Evolutionary conservation across 2,797 vertebrate genomes (phyloP).

Genomic region (Poeciliopsis presidionis): DNA sequence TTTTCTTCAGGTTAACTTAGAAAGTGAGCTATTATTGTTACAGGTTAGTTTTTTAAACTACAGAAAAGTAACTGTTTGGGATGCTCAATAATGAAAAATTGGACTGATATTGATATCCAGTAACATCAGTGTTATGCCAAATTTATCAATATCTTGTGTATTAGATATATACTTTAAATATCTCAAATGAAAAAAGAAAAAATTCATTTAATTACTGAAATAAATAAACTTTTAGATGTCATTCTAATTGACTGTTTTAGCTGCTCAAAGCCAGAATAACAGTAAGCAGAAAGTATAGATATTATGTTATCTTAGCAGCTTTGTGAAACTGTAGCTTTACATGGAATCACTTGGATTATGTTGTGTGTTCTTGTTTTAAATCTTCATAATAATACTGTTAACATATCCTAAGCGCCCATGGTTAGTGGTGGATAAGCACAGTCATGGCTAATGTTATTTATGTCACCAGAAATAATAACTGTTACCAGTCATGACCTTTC

Average conservation of each 20-base stretch:
- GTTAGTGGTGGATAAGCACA: not conserved
- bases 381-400: not conserved
- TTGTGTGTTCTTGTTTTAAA: not conserved
- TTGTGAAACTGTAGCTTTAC: not conserved
- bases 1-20: no score
- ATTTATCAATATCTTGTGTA: no score
- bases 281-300: not conserved
- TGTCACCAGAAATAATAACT: slow-evolving; percentile 16
- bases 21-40: no score
- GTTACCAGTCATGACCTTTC: slow-evolving; percentile 20
- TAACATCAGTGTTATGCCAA: no score
- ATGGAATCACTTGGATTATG: not conserved
- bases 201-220: not conserved
- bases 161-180: not conserved
- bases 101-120: no score
- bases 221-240: not conserved
- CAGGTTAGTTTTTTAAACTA: no score
- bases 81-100: no score
- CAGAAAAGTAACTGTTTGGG: no score
- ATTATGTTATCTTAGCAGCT: not conserved
- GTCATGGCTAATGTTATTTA: not conserved
- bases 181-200: no score
- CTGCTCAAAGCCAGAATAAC: not conserved
- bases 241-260: not conserved
- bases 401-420: not conserved